Evolutionary conservation across 1,140 invertebrate species (phyloP), one percentile per base, ranked within the genome.

Genomic region (Oryctes rhinoceros): DNA sequence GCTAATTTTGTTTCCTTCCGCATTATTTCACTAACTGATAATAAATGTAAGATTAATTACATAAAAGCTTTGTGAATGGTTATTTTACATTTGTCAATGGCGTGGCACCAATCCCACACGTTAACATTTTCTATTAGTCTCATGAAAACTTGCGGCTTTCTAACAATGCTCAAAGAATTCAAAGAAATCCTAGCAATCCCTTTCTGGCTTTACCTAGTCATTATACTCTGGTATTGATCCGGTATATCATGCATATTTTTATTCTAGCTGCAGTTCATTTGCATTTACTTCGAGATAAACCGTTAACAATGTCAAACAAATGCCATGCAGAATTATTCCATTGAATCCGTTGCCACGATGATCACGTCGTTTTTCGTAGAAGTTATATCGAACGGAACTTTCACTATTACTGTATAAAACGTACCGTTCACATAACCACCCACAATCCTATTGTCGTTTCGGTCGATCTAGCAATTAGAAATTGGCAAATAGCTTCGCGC

Each of bases 301-400:
- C 13, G 20, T 20, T 20, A 62, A 62, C 20, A 15, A 3, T 62
- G 13, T 20, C 13, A 62, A 62, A 62, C 5, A 62, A 62, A 62
- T 20, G 53, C 20, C 53, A 62, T 6, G 3, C 11, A 71, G 65
- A 71, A 71, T 37, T 35, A 35, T 9, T 71, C 35, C 24, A 35
- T 24, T 37, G 18, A 35, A 35, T 71, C 24, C 4, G 24, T 1
- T 13, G 13, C 10, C 18, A 10, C 18, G 65, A 71, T 71, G 65
- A 35, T 71, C 65, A 35, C 24, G 20, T 30, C 9, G 65, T 35
- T 1, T 10, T 71, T 37, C 65, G 65, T 5, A 10, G 9, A 37
- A 30, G 13, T 30, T 71, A 71, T 71, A 71, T 71, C 9, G 65
- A 71, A 71, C 65, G 65, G 65, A 20, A 71, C 65, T 71, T 71